Conservation (phyloP, 2,888 invertebrate species). For the Syritta pipiens region DNA sequence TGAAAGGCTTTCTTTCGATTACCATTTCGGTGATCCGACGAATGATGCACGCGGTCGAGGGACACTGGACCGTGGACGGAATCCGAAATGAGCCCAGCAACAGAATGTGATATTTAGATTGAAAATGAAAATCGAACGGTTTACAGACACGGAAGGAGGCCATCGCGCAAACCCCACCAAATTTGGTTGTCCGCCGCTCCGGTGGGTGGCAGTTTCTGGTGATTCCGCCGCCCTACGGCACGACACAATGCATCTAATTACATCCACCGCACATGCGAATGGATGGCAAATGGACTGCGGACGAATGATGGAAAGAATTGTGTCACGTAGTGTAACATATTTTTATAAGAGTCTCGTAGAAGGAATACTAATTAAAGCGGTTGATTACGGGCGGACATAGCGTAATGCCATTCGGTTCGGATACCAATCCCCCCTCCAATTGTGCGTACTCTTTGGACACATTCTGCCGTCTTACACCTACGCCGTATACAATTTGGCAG, state of each 20-base stretch:
- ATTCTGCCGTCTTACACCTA: slow-evolving; percentile 40
- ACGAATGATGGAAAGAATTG: slow-evolving; percentile 60
- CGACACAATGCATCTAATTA: slow-evolving; percentile 27
- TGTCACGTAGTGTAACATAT: slow-evolving; percentile 70
- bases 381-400: slow-evolving; percentile 22
- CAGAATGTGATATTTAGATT: slow-evolving; percentile 22
- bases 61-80: slow-evolving; percentile 49
- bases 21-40: slow-evolving; percentile 34
- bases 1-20: slow-evolving; percentile 62
- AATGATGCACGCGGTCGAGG: slow-evolving; percentile 23
- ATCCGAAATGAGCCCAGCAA: slow-evolving; percentile 20
- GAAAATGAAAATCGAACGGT: slow-evolving; percentile 67
- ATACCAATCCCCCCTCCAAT: slow-evolving; percentile 21
- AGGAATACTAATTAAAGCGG: slow-evolving; percentile 61
- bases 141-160: slow-evolving; percentile 56
- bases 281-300: neutral
- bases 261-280: slow-evolving; percentile 6
- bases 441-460: slow-evolving; percentile 23
- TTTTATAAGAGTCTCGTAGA: slow-evolving; percentile 51
- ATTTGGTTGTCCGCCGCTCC: slow-evolving; percentile 27
- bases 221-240: slow-evolving; percentile 60
- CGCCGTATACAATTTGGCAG: slow-evolving; percentile 58
- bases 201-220: neutral
- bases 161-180: slow-evolving; percentile 37
- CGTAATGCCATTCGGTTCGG: slow-evolving; percentile 5